Base-by-base conservation (phyloP, 2,797 vertebrate genomes). In the Hephaestus fuliginosus region DNA sequence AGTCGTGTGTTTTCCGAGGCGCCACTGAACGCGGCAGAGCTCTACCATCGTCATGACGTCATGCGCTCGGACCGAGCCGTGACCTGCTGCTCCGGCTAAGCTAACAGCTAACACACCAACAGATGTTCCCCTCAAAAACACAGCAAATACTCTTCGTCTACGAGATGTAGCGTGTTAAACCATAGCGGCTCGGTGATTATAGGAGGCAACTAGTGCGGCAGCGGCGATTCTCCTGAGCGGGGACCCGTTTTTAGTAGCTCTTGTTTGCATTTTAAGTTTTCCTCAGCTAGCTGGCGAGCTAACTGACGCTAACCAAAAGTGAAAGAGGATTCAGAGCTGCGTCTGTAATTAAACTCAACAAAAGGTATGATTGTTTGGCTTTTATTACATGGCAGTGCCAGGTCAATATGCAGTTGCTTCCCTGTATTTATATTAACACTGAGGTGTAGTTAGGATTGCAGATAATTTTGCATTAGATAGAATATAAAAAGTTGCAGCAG, bases 71-170 rank as follows among this genome's bases (percentile, higher is more conserved):
- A 90, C 90, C 71, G 70, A 87, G 85, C 90, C 81, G 76, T 92
- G 91, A 94, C 90, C 93, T 70, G 86, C 88, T 86, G 88, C 89
- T 89, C 84, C 12, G 73, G 80, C 82, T 87, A 86, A 51, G 91
- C 91, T 92, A 91, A 69, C 63, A 81, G 57, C 82, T 74, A 33
- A 33, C 67, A 44, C n/a, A 46, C 63, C 75, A 22, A 74, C 88
- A 88, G 78, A 91, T 85, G 85, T 86, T 84, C 41, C 69, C 25
- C 58, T 8, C 1, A 1, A 68, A 33, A 80, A 74, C 4, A 25
- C 66, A 36, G 51, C 0, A 7, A 75, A 80, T 10, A 20, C 33
- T n/a, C 10, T 25, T 3, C 12, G 22, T 78, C 60, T 22, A 7
- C 17, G 10, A 64, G 66, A 70, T 39, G 76, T 22, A 9, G 7